Conservation (phyloP, 1,140 invertebrate genomes). For the Holotrichia oblita region DNA sequence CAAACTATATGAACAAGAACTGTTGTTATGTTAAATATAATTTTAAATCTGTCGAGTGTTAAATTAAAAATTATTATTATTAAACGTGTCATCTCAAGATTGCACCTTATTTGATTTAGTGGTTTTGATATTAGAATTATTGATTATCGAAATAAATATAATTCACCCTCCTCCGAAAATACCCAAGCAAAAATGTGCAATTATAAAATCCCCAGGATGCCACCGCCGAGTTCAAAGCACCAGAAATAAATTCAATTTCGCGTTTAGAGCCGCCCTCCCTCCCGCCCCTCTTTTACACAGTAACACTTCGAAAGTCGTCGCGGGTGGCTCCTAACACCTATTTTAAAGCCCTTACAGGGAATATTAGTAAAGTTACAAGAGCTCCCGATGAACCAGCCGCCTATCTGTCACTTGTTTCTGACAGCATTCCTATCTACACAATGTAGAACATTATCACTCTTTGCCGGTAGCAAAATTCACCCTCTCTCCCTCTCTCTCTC, state of each 20-base stretch:
- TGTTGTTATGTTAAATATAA: too few species aligned
- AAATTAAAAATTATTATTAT: too few species aligned
- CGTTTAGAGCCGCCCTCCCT: background rate
- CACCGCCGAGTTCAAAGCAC: background rate
- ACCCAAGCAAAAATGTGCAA: background rate
- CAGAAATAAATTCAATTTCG: slow-evolving; percentile 9
- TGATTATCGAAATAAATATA: too few species aligned
- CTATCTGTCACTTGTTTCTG: slow-evolving; percentile 8
- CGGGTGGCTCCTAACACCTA: slow-evolving; percentile 1
- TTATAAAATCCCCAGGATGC: slow-evolving; percentile 13
- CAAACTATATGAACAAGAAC: too few species aligned
- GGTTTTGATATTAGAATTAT: too few species aligned
- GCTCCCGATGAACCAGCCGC: background rate
- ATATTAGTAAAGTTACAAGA: background rate
- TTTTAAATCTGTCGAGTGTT: too few species aligned
- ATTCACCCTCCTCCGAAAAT: too few species aligned
- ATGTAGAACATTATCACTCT: slow-evolving; percentile 7
- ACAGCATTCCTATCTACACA: slow-evolving; percentile 6
- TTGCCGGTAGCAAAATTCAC: background rate
- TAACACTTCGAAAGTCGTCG: background rate
- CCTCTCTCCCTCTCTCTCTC: background rate
- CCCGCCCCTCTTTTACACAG: too few species aligned
- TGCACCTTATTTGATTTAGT: too few species aligned
- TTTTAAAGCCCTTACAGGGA: background rate
- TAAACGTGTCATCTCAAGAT: too few species aligned